phyloP scores from a whole-genome alignment of 1,140 invertebrate genomes.

The Aleiodes sp. region DNA sequence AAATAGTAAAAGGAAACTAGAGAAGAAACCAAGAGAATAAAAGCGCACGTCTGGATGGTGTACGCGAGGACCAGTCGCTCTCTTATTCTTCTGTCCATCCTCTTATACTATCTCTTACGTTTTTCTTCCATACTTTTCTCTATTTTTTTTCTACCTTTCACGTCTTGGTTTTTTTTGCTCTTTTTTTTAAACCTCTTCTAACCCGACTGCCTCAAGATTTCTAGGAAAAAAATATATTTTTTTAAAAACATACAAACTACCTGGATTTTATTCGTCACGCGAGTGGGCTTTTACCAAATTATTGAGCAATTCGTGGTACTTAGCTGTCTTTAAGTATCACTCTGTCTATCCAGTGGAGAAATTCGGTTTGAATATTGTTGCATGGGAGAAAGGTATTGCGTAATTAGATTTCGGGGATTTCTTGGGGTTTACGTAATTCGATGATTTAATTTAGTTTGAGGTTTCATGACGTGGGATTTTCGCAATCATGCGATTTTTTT shows the following conservation, averaged over 20 bases:
- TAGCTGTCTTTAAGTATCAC: conserved; percentile 7
- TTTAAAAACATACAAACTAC: conserved; percentile 9
- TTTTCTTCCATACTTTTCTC: background rate
- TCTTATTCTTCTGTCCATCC: conserved; percentile 14
- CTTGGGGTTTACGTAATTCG: background rate
- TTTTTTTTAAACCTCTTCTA: background rate
- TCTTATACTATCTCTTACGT: conserved; percentile 9
- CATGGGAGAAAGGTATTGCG: no score
- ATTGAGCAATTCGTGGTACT: conserved; percentile 21
- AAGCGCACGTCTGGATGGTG: conserved; percentile 23
- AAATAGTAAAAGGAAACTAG: conserved; percentile 39
- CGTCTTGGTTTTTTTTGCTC: background rate
- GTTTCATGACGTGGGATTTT: no score
- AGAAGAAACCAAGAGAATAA: conserved; percentile 27
- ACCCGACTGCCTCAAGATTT: conserved; percentile 3
- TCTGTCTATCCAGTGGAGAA: background rate
- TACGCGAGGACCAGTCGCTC: conserved; percentile 3
- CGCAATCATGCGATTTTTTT: no score
- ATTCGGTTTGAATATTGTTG: background rate
- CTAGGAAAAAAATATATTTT: conserved; percentile 11
- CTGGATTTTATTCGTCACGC: conserved; percentile 29
- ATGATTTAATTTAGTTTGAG: background rate
- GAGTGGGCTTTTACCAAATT: conserved; percentile 27
- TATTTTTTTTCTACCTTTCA: conserved; percentile 4
- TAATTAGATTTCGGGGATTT: no score